Evolutionary conservation across 2,888 invertebrate species (phyloP).

Genomic region (Malachius bipustulatus): DNA sequence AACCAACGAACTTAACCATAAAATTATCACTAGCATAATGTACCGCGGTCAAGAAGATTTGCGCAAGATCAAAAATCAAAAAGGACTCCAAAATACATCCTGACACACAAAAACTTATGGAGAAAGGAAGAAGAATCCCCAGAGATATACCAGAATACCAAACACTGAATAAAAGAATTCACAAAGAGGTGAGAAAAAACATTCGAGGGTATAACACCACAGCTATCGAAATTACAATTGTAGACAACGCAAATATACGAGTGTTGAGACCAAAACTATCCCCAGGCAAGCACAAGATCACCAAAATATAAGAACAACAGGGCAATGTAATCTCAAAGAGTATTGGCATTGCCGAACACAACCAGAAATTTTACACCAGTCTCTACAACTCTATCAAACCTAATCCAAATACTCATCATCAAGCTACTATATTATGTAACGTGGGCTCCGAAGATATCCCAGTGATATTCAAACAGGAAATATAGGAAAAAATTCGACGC

Average conservation of each 20-base stretch:
- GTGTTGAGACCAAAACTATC: conserved; percentile 10
- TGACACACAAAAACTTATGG: no score
- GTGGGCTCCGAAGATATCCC: conserved; percentile 12
- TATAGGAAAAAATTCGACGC: no score
- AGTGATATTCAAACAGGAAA: no score
- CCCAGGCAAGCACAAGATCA: conserved; percentile 9
- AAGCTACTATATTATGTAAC: conserved; percentile 4
- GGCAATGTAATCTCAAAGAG: conserved; percentile 8
- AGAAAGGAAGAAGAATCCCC: no score
- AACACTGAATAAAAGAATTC: conserved; percentile 7
- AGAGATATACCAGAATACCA: conserved; percentile 2
- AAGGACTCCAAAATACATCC: no score
- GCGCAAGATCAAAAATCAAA: conserved; percentile 6
- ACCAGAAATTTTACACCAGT: conserved; percentile 7
- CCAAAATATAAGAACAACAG: conserved; percentile 8
- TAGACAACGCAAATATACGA: conserved; percentile 9
- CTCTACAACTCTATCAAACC: no score
- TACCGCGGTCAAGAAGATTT: conserved; percentile 6
- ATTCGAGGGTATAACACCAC: conserved; percentile 9
- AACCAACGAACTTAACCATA: conserved; percentile 6
- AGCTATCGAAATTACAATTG: conserved; percentile 4
- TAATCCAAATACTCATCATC: background rate
- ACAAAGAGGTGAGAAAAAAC: conserved; percentile 11
- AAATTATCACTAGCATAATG: conserved; percentile 5
- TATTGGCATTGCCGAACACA: conserved; percentile 8